Percentiles rank a stretch among this genome's conserved stretches.
These are phyloP conservation scores for Rhagoletis zephyria DNA, from an alignment of 1,140 invertebrate species.

Conservation along the genomic window DNA sequence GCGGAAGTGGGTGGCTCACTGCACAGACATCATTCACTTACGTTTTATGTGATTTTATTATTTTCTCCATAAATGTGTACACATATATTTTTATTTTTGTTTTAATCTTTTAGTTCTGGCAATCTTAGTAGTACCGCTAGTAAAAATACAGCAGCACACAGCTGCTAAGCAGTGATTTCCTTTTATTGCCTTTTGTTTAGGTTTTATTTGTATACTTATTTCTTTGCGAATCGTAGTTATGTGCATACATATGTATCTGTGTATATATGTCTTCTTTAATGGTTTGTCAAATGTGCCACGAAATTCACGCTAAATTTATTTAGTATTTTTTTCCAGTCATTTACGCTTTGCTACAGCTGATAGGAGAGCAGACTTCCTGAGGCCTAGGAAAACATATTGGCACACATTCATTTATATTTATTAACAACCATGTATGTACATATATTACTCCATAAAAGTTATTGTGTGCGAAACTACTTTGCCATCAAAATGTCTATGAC, in stretches of 20 bases:
- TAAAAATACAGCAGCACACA: too few relatives aligned
- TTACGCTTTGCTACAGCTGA: not conserved
- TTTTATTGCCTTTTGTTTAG: not conserved
- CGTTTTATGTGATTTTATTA: not conserved
- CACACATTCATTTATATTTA: not conserved
- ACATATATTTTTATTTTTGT: not conserved
- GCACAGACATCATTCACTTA: not conserved
- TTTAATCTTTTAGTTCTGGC: not conserved
- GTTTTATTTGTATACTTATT: not conserved
- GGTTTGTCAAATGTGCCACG: not conserved
- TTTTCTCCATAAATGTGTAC: not conserved
- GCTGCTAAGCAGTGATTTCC: not conserved
- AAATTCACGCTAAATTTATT: slow-evolving; percentile 5
- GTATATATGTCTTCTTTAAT: not conserved
- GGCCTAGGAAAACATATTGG: not conserved
- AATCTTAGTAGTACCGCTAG: too few relatives aligned
- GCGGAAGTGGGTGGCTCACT: not conserved
- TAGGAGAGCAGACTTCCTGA: not conserved
- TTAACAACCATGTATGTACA: not conserved
- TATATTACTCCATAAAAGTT: not conserved
- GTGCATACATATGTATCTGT: not conserved
- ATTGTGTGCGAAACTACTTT: not conserved
- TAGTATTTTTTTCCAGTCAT: not conserved
- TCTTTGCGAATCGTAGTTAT: not conserved
- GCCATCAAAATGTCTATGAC: slow-evolving; percentile 15